Percentiles rank a stretch among this genome's conserved stretches.
Evolutionary conservation across 2,113 vertebrate species (phyloP).

Genomic region (Pogonocichla stellata): DNA sequence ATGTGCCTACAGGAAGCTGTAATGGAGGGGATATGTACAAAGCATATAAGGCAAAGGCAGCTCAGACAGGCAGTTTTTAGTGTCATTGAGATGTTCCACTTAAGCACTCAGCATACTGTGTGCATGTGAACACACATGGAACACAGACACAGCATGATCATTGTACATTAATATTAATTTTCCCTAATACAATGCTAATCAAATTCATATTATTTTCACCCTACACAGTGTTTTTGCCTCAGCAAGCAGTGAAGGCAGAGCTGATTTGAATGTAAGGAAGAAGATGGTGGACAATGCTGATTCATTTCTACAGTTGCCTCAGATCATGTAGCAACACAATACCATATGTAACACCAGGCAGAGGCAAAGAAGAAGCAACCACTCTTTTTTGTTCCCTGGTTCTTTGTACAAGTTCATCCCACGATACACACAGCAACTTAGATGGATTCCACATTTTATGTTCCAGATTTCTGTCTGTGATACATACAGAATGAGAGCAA

Average conservation of each 20-base stretch:
- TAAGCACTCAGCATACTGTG: neutral
- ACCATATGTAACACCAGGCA: neutral
- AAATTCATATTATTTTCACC: neutral
- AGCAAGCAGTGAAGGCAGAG: neutral
- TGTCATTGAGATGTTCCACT: neutral
- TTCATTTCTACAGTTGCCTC: neutral
- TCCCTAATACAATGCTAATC: neutral
- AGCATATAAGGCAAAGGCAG: neutral
- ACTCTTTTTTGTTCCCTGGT: neutral
- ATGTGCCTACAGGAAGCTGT: neutral
- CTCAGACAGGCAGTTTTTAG: neutral
- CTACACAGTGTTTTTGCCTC: neutral
- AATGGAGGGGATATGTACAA: neutral
- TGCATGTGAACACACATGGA: neutral
- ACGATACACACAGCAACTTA: neutral
- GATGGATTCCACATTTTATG: neutral
- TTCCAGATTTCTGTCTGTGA: neutral
- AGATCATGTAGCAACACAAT: neutral
- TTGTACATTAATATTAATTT: neutral
- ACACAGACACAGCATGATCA: neutral
- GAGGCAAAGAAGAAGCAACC: neutral
- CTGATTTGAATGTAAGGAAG: neutral
- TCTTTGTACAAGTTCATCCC: neutral
- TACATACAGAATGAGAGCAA: rapidly evolving
- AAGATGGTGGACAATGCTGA: neutral